Percentiles rank a stretch among this genome's conserved stretches.
Conservation (phyloP, 2,113 vertebrate genomes). For the Sturnira hondurensis region DNA sequence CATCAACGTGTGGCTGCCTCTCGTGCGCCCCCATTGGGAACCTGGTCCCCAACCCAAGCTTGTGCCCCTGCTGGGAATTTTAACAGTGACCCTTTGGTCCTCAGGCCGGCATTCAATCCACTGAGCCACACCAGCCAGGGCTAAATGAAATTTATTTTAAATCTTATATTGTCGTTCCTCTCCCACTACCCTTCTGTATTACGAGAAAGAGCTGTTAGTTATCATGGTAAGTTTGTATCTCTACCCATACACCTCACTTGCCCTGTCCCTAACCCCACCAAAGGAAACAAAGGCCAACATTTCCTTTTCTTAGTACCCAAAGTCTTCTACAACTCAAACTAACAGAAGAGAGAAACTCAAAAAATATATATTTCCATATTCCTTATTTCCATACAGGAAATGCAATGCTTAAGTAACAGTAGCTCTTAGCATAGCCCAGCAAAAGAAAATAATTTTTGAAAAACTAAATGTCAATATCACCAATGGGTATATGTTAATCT, state of each 20-base stretch:
- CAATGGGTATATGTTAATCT: background rate
- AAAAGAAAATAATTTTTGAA: background rate
- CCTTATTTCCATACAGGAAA: background rate
- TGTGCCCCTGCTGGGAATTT: no score
- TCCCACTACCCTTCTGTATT: background rate
- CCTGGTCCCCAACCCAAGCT: no score
- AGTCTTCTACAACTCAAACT: background rate
- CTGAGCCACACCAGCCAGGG: no score
- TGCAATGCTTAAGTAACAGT: background rate
- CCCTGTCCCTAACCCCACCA: background rate
- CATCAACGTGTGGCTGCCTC: no score
- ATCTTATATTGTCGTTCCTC: background rate
- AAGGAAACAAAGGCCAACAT: background rate
- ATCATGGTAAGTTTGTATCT: background rate
- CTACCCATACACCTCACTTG: background rate
- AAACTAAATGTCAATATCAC: background rate
- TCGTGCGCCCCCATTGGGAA: no score
- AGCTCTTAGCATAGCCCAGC: background rate
- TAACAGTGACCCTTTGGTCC: no score
- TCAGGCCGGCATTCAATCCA: no score
- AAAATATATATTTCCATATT: background rate
- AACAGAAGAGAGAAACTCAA: background rate
- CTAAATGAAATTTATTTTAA: conserved; percentile 21
- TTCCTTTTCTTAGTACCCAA: background rate
- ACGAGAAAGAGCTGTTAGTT: background rate